Percentiles rank a stretch among this genome's conserved stretches.
Conservation (phyloP, 35 echinoderm and acorn worm genomes). For the Hemicentrotus pulcherrimus region DNA sequence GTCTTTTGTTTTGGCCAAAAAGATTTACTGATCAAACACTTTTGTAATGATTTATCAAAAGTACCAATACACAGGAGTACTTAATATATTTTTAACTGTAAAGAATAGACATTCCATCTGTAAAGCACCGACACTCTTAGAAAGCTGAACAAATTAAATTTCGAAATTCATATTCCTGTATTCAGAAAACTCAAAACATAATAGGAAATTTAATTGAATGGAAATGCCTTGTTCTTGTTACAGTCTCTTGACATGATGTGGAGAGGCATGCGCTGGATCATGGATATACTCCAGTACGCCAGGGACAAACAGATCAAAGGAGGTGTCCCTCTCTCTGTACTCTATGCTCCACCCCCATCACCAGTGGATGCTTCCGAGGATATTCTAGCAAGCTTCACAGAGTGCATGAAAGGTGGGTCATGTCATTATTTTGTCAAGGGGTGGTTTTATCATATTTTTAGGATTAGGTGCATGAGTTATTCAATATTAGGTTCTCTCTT, state of each 20-base stretch:
- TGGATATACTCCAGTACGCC: slow-evolving; percentile 95
- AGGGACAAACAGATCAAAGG: slow-evolving; percentile 95
- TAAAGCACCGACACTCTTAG: too few species aligned
- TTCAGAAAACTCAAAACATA: not conserved
- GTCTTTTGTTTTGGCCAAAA: too few species aligned
- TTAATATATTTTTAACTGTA: too few species aligned
- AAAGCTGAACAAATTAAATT: too few species aligned
- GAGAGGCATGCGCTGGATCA: slow-evolving; percentile 97
- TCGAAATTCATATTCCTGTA: not conserved
- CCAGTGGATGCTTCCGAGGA: slow-evolving; percentile 80
- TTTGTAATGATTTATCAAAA: too few species aligned
- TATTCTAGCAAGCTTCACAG: slow-evolving; percentile 23
- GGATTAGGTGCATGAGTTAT: not conserved
- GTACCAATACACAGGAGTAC: too few species aligned
- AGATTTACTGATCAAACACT: too few species aligned
- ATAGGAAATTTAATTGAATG: not conserved
- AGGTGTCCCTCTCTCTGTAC: slow-evolving; percentile 92
- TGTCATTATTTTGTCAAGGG: not conserved
- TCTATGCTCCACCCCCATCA: slow-evolving; percentile 97
- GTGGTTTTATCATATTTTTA: not conserved
- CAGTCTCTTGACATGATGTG: slow-evolving; percentile 90
- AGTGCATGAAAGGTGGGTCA: slow-evolving; percentile 47
- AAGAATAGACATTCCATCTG: too few species aligned
- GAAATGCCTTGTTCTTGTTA: not conserved
- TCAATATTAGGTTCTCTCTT: not conserved